Base-by-base conservation (phyloP, 2,113 vertebrate species). In the Dermatemys mawii region DNA sequence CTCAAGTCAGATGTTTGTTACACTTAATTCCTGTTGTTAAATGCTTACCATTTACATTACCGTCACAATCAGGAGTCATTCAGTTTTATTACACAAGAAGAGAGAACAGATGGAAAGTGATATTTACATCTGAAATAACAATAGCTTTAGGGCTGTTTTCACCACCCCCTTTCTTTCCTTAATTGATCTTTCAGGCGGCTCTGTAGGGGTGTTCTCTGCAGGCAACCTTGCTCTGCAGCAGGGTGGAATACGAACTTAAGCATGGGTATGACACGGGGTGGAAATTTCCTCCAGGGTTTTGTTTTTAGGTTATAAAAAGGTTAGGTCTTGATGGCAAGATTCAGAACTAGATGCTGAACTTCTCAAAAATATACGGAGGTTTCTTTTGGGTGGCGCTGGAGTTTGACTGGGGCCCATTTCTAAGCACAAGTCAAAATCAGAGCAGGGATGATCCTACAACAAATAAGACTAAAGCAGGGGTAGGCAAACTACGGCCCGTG, bases 81-180 rank as follows among this genome's bases (percentile, higher is more conserved):
- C 78, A 44, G 53, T 76, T 93, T 92, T 83, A 89, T 57, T 87
- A 24, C 46, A 35, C 85, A 63, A 78, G 67, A 80, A 26, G 60
- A 87, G 48, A 0, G 73, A 93, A 48, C 93, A 92, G 83, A 84
- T 86, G 94, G 94, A 78, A 88, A 81, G 91, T 26, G 87, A 51
- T 60, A 93, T 41, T 21, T 2, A 57, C 94, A 90, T 83, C 91
- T 96, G 93, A 95, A 96, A 16, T 5, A 60, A 81, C 53, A 93
- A 82, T 1, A 4, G 41, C 86, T 51, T 1, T 0, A 63, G 76
- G 48, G 60, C 50, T 4, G 57, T 1, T 1, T 67, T 80, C 83
- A 81, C 85, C 90, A 51, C 32, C 49, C 49, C 88, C 53, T 86
- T 81, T 90, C 87, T 84, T 57, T 81, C 94, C 78, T 75, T 83